Percentiles rank a stretch among this genome's conserved stretches.
Conservation (phyloP, 2,113 vertebrate species). For the Cnemophilus loriae region DNA sequence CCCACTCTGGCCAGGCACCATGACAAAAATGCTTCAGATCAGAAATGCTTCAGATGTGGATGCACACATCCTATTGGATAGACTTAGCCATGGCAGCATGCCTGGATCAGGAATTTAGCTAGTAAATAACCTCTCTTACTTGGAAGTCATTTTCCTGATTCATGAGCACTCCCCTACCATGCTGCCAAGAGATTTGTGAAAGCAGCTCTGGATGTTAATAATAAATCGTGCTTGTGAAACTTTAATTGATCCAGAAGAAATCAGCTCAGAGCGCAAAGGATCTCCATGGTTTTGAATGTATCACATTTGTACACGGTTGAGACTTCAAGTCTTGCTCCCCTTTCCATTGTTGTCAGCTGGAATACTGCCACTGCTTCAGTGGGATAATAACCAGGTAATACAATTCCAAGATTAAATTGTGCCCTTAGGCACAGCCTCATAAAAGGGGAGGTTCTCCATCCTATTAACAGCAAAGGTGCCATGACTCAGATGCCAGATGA, state of each 20-base stretch:
- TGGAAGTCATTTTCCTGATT: neutral
- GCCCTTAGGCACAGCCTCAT: slow-evolving; percentile 26
- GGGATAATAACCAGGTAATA: slow-evolving; percentile 7
- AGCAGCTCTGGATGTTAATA: neutral
- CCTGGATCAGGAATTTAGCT: neutral
- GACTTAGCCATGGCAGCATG: neutral
- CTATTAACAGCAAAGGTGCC: slow-evolving; percentile 7
- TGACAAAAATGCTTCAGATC: neutral
- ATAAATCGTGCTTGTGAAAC: neutral
- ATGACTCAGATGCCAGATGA: neutral
- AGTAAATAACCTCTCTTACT: neutral
- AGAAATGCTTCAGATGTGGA: neutral
- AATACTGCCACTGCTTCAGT: neutral
- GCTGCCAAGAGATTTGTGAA: neutral
- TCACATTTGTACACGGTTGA: neutral
- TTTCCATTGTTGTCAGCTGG: slow-evolving; percentile 29
- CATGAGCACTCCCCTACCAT: neutral
- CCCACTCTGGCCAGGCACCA: neutral
- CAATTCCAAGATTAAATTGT: neutral
- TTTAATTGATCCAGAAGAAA: neutral
- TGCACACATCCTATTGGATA: neutral
- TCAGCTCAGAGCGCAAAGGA: neutral
- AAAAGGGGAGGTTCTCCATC: neutral
- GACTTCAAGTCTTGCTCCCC: neutral
- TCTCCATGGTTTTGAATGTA: neutral